These are phyloP conservation scores for Gnathonemus longibarbis DNA, from an alignment of 2,113 vertebrate genomes.

Conservation along the genomic window DNA sequence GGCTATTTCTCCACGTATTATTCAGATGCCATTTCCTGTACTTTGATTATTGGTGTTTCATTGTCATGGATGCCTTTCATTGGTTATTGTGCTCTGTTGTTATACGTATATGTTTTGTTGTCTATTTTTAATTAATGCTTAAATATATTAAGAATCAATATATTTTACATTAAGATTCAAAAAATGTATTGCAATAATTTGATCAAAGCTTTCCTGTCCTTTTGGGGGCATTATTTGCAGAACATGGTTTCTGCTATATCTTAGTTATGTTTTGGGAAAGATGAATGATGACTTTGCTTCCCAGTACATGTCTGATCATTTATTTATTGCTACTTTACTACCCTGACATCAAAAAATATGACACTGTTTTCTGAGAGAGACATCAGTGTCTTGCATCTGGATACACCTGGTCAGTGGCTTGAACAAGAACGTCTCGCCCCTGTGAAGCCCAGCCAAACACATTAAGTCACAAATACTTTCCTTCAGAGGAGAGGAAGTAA, in stretches of 20 bases:
- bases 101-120: background rate
- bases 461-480: background rate
- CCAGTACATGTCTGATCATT: background rate
- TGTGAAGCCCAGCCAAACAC: background rate
- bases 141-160: background rate
- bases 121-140: background rate
- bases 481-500: background rate
- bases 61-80: background rate
- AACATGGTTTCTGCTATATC: background rate
- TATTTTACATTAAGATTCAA: background rate
- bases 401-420: background rate
- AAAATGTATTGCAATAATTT: no score
- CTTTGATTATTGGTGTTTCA: background rate
- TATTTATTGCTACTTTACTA: background rate
- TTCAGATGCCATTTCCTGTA: background rate
- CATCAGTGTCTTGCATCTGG: background rate
- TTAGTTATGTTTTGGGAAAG: background rate
- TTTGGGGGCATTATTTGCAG: background rate
- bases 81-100: background rate
- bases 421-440: background rate
- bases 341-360: background rate
- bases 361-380: background rate
- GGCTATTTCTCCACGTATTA: background rate
- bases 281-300: background rate
- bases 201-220: background rate